Base-by-base conservation (phyloP, 2,888 invertebrate genomes). In the Xanthia togata region DNA sequence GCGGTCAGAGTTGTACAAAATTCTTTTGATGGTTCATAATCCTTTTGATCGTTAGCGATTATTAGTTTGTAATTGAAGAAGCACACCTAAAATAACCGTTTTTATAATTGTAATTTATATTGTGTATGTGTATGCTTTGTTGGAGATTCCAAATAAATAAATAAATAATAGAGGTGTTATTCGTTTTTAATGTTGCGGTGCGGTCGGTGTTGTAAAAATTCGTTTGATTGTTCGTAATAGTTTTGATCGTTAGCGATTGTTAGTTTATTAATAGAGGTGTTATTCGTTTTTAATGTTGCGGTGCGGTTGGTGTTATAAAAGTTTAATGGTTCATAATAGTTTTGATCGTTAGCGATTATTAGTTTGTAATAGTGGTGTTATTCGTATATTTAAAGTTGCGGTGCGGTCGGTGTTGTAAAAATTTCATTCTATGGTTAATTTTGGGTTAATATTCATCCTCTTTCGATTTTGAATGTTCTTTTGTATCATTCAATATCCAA, bases 311-410 rank as follows among this genome's bases (percentile, higher is more conserved):
- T 62, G 38, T 75, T 62, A 65, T 41, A n/a, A 76, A 68, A 57
- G 14, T 35, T 14, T 35, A 20, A n/a, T n/a, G n/a, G n/a, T n/a
- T n/a, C n/a, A 79, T 81, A 76, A 81, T 67, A 77, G 72, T 63
- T 81, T 73, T 70, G 65, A 31, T 81, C 41, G 67, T 70, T 67
- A 72, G 31, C 69, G 65, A 71, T 74, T 72, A 76, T 60, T 12
- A 26, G 57, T 70, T 71, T 78, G 67, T n/a, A 62, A 65, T 26
- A 55, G n/a, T 50, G 55, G 57, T 60, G 69, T 63, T 59, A 35
- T 70, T 72, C 26, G 50, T n/a, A n/a, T 70, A 55, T n/a, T 76
- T 11, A 41, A 62, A 44, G 0, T 41, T n/a, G 70, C 31, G 62
- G n/a, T 75, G 47, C 4, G n/a, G 20, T 60, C n/a, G 6, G 14